Conservation (phyloP, 2,797 vertebrate genomes). For the Valencia hispanica region DNA sequence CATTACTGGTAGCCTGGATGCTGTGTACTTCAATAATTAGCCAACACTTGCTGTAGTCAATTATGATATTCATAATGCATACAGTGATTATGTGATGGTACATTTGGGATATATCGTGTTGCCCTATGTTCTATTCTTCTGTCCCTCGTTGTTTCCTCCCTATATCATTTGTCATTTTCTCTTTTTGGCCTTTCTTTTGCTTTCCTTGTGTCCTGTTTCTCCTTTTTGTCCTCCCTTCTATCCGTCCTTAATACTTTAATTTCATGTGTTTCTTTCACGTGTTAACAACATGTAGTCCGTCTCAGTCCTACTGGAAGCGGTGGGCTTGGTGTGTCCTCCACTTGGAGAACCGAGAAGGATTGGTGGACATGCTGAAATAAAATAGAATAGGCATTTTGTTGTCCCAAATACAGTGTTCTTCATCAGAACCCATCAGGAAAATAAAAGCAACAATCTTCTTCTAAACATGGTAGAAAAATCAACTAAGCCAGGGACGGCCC, state of each 20-base stretch:
- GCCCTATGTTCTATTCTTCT: background rate
- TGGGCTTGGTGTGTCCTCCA: background rate
- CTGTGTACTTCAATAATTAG: too few relatives aligned
- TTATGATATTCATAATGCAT: too few relatives aligned
- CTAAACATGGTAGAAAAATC: background rate
- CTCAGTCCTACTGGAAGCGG: background rate
- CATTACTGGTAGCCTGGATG: background rate
- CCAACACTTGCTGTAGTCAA: too few relatives aligned
- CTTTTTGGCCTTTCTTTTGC: background rate
- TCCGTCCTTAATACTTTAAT: too few relatives aligned
- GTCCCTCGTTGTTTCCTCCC: too few relatives aligned
- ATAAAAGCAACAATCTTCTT: background rate
- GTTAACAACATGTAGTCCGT: too few relatives aligned
- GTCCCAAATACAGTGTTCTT: background rate
- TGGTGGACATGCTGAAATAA: background rate
- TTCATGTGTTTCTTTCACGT: too few relatives aligned
- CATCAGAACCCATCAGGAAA: background rate
- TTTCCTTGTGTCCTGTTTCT: background rate
- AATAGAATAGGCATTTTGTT: background rate
- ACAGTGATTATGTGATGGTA: too few relatives aligned
- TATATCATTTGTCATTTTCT: background rate
- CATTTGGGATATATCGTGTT: background rate
- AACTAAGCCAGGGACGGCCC: background rate
- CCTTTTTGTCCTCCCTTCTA: background rate
- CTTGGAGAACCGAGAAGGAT: background rate